Evolutionary conservation across 2,113 vertebrate species (phyloP), one percentile per base, ranked within the genome.

Genomic region (Zootoca vivipara): DNA sequence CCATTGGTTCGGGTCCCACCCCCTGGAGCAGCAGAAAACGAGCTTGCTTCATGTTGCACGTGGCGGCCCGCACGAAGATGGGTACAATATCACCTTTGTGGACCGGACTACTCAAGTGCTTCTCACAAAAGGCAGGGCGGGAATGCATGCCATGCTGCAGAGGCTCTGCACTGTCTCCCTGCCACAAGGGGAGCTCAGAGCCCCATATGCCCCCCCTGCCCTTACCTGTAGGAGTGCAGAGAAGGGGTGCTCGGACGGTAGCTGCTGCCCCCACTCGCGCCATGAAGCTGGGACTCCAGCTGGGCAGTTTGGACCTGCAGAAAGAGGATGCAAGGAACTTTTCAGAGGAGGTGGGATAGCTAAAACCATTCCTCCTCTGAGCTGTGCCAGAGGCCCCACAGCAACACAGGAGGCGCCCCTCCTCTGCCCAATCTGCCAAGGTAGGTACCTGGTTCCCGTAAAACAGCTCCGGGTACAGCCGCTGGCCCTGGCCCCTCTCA

Each of bases 231-330:
- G 5, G 95, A 87, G 75, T 96, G 95, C 83, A 96, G 75, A 3
- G 96, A 96, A 1, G 95, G 96, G 30, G 96, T 96, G 70, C 94
- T 94, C 42, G 96, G 93, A 42, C 95, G 95, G 91, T 94, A 95
- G 86, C 91, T 67, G 72, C 62, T 69, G 18, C 80, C 92, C 42
- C 94, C 94, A 15, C 3, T 93, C 82, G 18, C 91, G 18, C 88
- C 83, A n/a, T 96, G 95, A 67, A 96, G 89, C n/a, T 94, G 94
- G 28, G 95, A 92, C 42, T 95, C 95, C 9, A 93, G 33, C 78
- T 91, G 78, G 82, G 90, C 91, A 24, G 88, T 93, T 38, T 94
- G 93, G 40, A 96, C 93, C 95, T 96, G 52, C 1, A 64, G 52
- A 10, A 88, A 9, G 84, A 77, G 18, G 86, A 64, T 8, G 28